Base-by-base conservation (phyloP, 2,888 invertebrate genomes). In the Apocheima hispidaria region DNA sequence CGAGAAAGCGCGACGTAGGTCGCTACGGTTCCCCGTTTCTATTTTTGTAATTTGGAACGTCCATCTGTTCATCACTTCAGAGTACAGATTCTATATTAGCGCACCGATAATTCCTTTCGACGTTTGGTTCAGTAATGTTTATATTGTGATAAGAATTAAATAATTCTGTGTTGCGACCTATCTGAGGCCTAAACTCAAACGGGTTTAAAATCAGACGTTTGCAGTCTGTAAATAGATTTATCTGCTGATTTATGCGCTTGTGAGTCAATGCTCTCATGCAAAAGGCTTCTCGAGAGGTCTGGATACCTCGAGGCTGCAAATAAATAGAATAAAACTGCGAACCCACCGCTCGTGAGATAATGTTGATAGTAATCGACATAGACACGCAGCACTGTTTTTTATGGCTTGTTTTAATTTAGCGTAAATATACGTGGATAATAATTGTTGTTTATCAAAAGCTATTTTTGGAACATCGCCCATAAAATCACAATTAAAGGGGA, bases 21-120 rank as follows among this genome's bases (percentile, higher is more conserved):
- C 23, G 23, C 72, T 74, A 82, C 77, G 78, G 76, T 71, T 80
- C 72, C 68, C 73, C 70, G 68, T 68, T 78, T 84, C 92, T 92
- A 90, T 91, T 92, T 91, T 86, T 85, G 83, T 71, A 46, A 88
- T 82, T 81, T 83, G 78, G 88, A 73, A 77, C 88, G 82, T 66
- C 72, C 77, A 75, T 80, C 78, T 75, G 84, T 77, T 73, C 74
- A 77, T 79, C 75, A 86, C 88, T 87, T 85, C 84, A 81, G 83
- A 69, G 78, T 73, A 79, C 66, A 65, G 52, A 70, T 69, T 73
- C 61, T 74, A 67, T 74, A 67, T 56, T 40, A 40, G 51, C 46
- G 50, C 50, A 23, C 30, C 30, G 33, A 30, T 56, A 38, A 40
- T 36, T 28, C 28, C 26, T 44, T 40, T 50, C 43, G 35, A 44